Percentiles rank a stretch among this genome's conserved stretches.
Conservation (phyloP, 1,140 invertebrate species). For the Prorops nasuta region DNA sequence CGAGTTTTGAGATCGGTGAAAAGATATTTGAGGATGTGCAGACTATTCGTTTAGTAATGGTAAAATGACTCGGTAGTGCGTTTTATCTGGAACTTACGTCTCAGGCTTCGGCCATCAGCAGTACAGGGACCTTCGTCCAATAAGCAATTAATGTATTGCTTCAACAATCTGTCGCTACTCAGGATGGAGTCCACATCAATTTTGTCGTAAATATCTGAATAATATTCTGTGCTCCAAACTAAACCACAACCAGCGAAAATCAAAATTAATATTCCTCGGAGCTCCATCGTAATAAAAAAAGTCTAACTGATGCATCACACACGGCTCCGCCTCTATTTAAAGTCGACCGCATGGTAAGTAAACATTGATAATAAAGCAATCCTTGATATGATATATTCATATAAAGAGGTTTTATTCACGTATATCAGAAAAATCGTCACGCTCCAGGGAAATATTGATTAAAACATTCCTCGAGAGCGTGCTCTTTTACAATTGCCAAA, state of each 20-base stretch:
- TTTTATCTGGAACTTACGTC: too few species aligned
- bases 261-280: background rate
- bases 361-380: too few species aligned
- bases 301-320: background rate
- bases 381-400: too few species aligned
- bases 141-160: conserved; percentile 35
- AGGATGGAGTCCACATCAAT: conserved; percentile 12
- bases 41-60: too few species aligned
- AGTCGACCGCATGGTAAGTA: too few species aligned
- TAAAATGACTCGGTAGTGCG: too few species aligned
- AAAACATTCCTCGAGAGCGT: too few species aligned
- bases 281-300: background rate
- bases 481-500: too few species aligned
- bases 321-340: background rate
- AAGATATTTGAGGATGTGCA: too few species aligned
- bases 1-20: background rate
- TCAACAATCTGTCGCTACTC: conserved; percentile 6
- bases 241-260: background rate
- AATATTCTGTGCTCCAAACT: conserved; percentile 3
- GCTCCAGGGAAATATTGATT: too few species aligned
- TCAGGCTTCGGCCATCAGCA: conserved; percentile 40
- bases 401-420: too few species aligned
- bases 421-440: too few species aligned
- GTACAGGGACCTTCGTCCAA: conserved; percentile 45
- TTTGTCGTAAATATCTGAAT: conserved; percentile 7